Evolutionary conservation across 2,113 vertebrate genomes (phyloP), one percentile per base, ranked within the genome.

Genomic region (Lepisosteus osseus): DNA sequence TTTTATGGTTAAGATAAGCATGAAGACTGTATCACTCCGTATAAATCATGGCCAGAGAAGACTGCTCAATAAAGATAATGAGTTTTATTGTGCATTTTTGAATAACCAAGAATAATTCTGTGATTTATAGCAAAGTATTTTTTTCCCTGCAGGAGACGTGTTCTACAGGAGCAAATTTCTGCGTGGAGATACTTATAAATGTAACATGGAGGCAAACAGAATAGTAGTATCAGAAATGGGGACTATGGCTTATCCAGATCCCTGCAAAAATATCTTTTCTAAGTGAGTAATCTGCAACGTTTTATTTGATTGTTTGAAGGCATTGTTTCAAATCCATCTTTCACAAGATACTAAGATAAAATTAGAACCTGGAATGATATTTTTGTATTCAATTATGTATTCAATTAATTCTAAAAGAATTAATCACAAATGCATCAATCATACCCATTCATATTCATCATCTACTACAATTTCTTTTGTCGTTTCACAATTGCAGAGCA

Each of bases 171-270:
- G 96, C 84, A 94, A 86, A 70, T 98, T 93, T 76, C 92, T 98
- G 3, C 85, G 83, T 71, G 92, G 97, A 0, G 96, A 98, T 67
- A 92, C 95, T 0, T 98, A 95, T 78, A 94, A 88, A 0, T 74
- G 81, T 42, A 99, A 98, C 56, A 86, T 95, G 70, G 88, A 93
- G 72, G 94, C 95, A 61, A 96, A 98, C 75, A 92, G 94, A 77
- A 98, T 99, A 0, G 92, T 98, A 67, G 94, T 99, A 75, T 98
- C 97, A 6, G 97, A 98, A 86, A 98, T 99, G 87, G 97, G 97
- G 14, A 98, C 97, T 0, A 99, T 98, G 97, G 97, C 94, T 57
- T 97, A 96, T 71, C 95, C 95, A 13, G 94, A 97, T 80, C 95
- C 97, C 3, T 95, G 94, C 87, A 98, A 97, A 92, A 98, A 94